Conservation (phyloP, 2,797 vertebrate genomes). For the Gymnothorax reevesii region DNA sequence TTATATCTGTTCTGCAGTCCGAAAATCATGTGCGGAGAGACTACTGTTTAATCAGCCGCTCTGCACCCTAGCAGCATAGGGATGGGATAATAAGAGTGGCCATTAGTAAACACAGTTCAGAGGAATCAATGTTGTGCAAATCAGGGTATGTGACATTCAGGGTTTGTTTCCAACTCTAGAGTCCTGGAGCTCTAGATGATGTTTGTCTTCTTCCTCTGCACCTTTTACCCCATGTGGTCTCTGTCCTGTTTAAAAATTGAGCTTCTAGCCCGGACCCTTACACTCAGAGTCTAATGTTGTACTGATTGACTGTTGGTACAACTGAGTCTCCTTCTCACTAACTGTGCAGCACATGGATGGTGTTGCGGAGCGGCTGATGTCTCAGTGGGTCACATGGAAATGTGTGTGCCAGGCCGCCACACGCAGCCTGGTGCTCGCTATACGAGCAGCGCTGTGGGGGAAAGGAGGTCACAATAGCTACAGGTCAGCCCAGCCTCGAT, state of each 20-base stretch:
- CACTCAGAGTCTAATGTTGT: too few relatives aligned
- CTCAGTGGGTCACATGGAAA: too few relatives aligned
- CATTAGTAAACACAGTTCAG: not conserved
- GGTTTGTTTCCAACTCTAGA: not conserved
- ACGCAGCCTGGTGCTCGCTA: slow-evolving; percentile 44
- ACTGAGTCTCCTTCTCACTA: not conserved
- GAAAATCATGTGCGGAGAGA: not conserved
- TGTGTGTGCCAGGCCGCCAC: too few relatives aligned
- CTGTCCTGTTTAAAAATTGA: too few relatives aligned
- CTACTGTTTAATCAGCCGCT: not conserved
- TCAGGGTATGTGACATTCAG: not conserved
- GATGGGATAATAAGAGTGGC: not conserved
- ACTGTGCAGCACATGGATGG: not conserved
- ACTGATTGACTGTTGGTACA: too few relatives aligned
- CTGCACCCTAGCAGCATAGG: not conserved
- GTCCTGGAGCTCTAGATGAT: too few relatives aligned
- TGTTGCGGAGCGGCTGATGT: too few relatives aligned
- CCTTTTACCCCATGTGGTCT: too few relatives aligned
- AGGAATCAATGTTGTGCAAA: not conserved
- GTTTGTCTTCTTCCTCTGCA: not conserved
- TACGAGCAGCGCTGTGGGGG: slow-evolving; percentile 11
- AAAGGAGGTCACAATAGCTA: slow-evolving; percentile 39
- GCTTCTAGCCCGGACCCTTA: too few relatives aligned
- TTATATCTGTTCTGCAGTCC: not conserved
- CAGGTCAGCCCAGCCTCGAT: slow-evolving; percentile 43